These are phyloP conservation scores for Cerceris ruficornis DNA, from an alignment of 2,888 invertebrate species.

Conservation along the genomic window DNA sequence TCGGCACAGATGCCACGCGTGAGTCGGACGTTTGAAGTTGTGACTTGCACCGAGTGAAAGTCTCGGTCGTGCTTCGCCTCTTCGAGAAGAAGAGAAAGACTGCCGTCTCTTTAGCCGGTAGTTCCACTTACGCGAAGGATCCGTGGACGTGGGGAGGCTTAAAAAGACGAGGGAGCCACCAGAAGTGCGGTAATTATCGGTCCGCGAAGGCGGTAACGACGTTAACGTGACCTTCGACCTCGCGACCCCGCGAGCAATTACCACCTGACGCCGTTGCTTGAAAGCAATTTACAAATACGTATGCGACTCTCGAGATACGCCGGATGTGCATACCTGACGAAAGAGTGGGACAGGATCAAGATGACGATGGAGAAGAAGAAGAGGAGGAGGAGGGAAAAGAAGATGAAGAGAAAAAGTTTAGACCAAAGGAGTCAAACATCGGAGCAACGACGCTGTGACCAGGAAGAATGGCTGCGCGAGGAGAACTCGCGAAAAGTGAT, in stretches of 20 bases:
- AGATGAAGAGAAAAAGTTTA: constrained; percentile 35
- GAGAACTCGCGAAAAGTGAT: constrained; percentile 58
- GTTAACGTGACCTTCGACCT: constrained; percentile 63
- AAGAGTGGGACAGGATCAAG: constrained; percentile 1
- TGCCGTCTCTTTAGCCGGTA: constrained; percentile 49
- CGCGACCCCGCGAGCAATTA: constrained; percentile 58
- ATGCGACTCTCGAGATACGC: constrained; percentile 33
- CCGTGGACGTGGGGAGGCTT: constrained; percentile 23
- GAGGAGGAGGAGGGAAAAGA: constrained; percentile 1
- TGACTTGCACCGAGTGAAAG: constrained; percentile 55
- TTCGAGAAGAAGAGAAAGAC: not conserved
- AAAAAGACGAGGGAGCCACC: constrained; percentile 34
- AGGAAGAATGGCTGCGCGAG: constrained; percentile 50
- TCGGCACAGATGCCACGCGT: constrained; percentile 14
- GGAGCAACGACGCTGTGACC: constrained; percentile 22
- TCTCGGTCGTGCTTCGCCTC: constrained; percentile 39
- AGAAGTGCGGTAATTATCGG: constrained; percentile 60
- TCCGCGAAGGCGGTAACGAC: constrained; percentile 47
- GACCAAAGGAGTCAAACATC: constrained; percentile 37
- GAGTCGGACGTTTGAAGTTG: constrained; percentile 38
- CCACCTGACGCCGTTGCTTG: constrained; percentile 57
- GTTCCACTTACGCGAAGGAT: constrained; percentile 39
- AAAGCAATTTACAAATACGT: constrained; percentile 62
- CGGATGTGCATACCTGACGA: constrained; percentile 24
- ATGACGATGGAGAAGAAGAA: not conserved